Evolutionary conservation across 2,113 vertebrate genomes (phyloP), one percentile per base, ranked within the genome.

Genomic region (Ictalurus furcatus): DNA sequence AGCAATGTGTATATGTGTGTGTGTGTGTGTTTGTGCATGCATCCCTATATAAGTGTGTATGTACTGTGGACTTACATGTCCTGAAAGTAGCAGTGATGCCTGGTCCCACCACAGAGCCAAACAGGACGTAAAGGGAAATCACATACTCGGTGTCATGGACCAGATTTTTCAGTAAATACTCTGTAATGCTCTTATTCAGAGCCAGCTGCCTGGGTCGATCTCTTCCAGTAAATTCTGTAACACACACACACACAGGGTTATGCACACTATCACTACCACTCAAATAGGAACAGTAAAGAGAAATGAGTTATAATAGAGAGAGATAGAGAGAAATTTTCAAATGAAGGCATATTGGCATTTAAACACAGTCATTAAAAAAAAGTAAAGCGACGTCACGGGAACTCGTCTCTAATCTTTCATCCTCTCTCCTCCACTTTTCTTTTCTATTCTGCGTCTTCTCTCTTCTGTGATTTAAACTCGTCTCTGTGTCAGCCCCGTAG

Each of bases 111-210:
- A 93, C 89, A 0, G 95, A 93, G 14, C 97, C 96, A 69, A 98
- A 98, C 76, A 97, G 94, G 92, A 98, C 97, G 0, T 97, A 98
- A 40, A 98, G 94, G 0, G 96, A 96, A 48, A 98, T 94, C 14
- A 97, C 94, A 0, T 98, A 98, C 92, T 97, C 97, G 0, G 97
- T 98, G 89, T 97, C 96, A 8, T 96, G 94, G 85, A 94, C 95
- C 88, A 97, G 95, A 52, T 95, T 93, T 82, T 91, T 95, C 86
- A 98, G 93, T 2, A 91, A 93, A 86, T 96, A 95, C 78, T 95
- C 91, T 0, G 95, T 97, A 85, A 92, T 93, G 3, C 94, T 97
- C 88, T 90, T 92, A 71, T 96, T 95, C 88, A 98, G 93, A 84
- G 96, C 94, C 93, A 97, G 80, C 90, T 98, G 97, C 16, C 92